Conservation (phyloP, 2,797 vertebrate species). For the Propithecus perrieri region DNA sequence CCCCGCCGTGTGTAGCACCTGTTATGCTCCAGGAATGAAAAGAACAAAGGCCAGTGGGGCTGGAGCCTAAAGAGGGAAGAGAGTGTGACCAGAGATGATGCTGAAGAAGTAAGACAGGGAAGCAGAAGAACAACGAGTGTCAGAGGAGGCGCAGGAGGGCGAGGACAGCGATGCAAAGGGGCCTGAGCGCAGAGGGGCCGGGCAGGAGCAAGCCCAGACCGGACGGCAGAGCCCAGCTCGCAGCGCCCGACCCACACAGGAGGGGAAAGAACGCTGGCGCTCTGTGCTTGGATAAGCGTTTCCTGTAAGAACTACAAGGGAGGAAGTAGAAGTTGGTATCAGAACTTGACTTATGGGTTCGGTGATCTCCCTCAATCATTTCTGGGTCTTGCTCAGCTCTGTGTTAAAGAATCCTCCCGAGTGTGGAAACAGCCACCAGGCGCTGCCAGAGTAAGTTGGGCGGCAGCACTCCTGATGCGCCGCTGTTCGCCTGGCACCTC, state of each 20-base stretch:
- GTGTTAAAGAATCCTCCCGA: not conserved
- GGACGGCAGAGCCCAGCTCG: too few relatives aligned
- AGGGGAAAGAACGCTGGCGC: not conserved
- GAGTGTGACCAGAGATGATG: not conserved
- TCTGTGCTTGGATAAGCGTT: not conserved
- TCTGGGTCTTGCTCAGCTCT: not conserved
- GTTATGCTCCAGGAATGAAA: not conserved
- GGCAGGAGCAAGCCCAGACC: not conserved
- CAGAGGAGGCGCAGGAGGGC: not conserved
- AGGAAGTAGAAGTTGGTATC: not conserved
- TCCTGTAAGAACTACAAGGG: not conserved
- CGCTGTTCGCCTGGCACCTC: not conserved
- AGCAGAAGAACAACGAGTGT: not conserved
- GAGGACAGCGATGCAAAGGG: not conserved
- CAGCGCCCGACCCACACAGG: not conserved
- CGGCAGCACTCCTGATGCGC: fast-evolving
- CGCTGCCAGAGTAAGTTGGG: too few relatives aligned
- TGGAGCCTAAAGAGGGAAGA: not conserved
- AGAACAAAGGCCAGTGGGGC: not conserved
- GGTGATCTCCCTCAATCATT: not conserved
- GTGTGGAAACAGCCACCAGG: not conserved
- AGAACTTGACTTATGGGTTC: not conserved
- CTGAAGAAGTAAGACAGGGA: not conserved
- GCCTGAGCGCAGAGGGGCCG: not conserved
- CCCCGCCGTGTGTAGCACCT: not conserved